Evolutionary conservation across 2,113 vertebrate genomes (phyloP).

Genomic region (Delphinus delphis): DNA sequence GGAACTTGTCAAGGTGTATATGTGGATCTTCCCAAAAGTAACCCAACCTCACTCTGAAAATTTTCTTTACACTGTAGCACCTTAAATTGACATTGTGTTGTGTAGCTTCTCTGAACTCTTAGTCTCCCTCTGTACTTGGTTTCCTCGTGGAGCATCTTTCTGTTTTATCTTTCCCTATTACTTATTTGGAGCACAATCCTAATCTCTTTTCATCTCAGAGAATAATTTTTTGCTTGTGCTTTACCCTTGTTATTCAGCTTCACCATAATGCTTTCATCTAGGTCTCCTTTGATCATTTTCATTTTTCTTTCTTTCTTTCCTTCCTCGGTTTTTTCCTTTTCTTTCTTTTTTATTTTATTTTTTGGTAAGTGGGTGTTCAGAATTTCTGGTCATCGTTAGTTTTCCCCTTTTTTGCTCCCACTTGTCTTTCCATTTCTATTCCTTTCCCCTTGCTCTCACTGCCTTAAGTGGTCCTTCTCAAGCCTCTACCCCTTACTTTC

Average conservation of each 20-base stretch:
- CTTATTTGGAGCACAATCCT: background rate
- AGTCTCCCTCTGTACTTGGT: background rate
- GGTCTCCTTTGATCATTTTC: background rate
- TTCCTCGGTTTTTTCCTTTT: too few species aligned
- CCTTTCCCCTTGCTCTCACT: background rate
- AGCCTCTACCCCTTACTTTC: background rate
- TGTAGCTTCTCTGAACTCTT: background rate
- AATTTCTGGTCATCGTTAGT: background rate
- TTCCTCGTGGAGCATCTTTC: background rate
- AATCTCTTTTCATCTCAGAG: background rate
- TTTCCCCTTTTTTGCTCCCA: background rate
- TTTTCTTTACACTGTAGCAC: background rate
- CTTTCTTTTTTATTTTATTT: background rate
- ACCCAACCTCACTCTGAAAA: background rate
- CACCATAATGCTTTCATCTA: background rate
- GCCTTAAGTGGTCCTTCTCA: background rate
- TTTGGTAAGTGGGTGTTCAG: background rate
- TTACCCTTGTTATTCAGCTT: constrained; percentile 16
- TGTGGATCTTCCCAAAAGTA: background rate
- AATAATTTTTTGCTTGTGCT: background rate
- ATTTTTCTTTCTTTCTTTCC: background rate
- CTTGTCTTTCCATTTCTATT: background rate
- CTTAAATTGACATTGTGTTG: background rate
- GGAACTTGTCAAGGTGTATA: background rate
- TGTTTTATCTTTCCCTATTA: background rate